phyloP scores from a whole-genome alignment of 2,888 invertebrate species.

The Aleiodes leptofemur region DNA sequence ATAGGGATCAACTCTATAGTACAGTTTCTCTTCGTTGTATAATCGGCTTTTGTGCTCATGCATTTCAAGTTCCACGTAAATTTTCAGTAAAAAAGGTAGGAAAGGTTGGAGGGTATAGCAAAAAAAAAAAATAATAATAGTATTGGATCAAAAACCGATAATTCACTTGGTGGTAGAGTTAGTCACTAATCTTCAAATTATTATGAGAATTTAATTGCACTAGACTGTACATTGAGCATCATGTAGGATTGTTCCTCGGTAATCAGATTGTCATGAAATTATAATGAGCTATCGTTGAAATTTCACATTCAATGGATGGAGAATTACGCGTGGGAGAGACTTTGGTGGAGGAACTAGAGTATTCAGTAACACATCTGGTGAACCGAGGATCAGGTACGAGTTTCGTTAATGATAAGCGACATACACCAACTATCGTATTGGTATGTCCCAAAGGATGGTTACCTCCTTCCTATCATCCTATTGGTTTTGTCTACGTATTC shows the following conservation, averaged over 20 bases:
- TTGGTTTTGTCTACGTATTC: neutral
- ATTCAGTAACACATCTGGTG: constrained; percentile 20
- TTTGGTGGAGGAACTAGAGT: neutral
- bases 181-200: neutral
- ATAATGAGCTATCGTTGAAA: constrained; percentile 26
- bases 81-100: neutral
- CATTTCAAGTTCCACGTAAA: constrained; percentile 2
- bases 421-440: neutral
- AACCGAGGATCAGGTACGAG: neutral
- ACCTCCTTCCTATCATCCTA: no score
- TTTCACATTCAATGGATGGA: constrained; percentile 1
- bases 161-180: neutral
- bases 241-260: constrained; percentile 4
- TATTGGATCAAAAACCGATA: neutral
- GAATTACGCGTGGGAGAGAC: constrained; percentile 11
- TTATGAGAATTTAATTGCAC: neutral
- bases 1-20: neutral
- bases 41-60: constrained; percentile 18
- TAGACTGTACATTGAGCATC: neutral
- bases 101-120: neutral
- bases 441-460: neutral
- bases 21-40: constrained; percentile 9
- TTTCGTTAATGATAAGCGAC: constrained; percentile 23
- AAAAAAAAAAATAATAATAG: no score
- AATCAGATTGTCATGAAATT: neutral